Conservation (phyloP, 2,888 invertebrate genomes). For the Anarsia innoxiella region DNA sequence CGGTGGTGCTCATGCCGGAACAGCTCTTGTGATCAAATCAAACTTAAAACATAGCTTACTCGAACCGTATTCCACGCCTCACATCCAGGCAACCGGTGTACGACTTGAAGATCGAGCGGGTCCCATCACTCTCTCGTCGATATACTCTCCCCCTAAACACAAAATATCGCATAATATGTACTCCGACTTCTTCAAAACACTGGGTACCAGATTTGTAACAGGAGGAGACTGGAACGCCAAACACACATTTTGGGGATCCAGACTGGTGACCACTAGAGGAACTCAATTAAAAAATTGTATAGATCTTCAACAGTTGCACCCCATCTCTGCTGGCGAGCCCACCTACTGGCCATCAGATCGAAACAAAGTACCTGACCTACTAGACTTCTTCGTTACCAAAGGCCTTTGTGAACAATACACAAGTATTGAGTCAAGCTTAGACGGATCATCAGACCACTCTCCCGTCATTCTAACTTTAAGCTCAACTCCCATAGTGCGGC, state of each 20-base stretch:
- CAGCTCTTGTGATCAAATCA: not conserved
- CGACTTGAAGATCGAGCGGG: not conserved
- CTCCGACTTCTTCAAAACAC: not conserved
- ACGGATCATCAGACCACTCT: not conserved
- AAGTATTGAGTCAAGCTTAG: not conserved
- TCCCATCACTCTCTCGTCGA: not conserved
- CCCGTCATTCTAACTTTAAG: not conserved
- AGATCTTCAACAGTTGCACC: not conserved
- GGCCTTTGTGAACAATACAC: not conserved
- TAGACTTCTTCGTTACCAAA: not conserved
- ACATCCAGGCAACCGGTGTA: not conserved
- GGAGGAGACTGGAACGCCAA: not conserved
- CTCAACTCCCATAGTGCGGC: not conserved
- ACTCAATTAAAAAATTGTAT: not conserved
- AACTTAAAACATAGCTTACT: not conserved
- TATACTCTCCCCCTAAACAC: not conserved
- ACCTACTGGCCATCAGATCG: not conserved
- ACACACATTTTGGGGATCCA: not conserved
- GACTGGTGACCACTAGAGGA: not conserved
- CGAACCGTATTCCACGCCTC: not conserved
- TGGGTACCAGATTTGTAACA: not conserved
- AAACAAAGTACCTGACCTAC: not conserved
- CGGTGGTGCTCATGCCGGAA: not conserved
- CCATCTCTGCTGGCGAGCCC: not conserved
- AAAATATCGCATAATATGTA: not conserved